Conservation (phyloP, 2,797 vertebrate species). For the Peromyscus eremicus region DNA sequence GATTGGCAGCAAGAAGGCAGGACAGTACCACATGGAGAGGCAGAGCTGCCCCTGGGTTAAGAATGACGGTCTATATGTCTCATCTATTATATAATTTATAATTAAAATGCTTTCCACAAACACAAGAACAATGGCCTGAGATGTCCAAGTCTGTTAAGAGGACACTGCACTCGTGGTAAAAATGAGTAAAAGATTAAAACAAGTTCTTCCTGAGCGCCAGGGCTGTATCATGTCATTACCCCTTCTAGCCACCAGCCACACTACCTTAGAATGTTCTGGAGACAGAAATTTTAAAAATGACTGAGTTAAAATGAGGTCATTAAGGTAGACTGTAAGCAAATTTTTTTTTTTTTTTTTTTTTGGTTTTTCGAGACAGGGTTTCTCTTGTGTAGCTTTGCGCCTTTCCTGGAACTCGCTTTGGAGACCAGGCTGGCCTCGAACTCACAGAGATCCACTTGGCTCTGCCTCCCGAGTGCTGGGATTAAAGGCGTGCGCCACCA, state of each 20-base stretch:
- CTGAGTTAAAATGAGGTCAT: not conserved
- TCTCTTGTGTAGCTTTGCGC: too few species aligned
- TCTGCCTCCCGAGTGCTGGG: too few species aligned
- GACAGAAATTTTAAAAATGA: not conserved
- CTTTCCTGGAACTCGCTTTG: too few species aligned
- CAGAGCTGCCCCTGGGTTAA: rapidly evolving
- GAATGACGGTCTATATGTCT: not conserved
- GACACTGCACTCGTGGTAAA: not conserved
- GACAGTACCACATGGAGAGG: rapidly evolving
- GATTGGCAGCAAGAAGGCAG: not conserved
- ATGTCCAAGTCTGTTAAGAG: not conserved
- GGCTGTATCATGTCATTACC: too few species aligned
- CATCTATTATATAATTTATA: not conserved
- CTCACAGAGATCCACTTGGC: too few species aligned
- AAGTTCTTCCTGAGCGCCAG: not conserved
- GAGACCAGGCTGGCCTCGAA: too few species aligned
- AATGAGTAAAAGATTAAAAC: not conserved
- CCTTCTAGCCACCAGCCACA: too few species aligned
- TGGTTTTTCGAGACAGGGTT: too few species aligned
- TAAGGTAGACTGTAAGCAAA: not conserved
- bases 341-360: too few species aligned
- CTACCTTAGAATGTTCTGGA: not conserved
- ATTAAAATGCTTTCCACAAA: conserved; percentile 26
- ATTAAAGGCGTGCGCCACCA: too few species aligned
- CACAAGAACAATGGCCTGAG: not conserved